A percentile compares a stretch with the other conserved stretches of the same genome.
These are phyloP conservation scores for Drosophila tripunctata DNA, from an alignment of 2,888 invertebrate genomes.

Conservation along the genomic window DNA sequence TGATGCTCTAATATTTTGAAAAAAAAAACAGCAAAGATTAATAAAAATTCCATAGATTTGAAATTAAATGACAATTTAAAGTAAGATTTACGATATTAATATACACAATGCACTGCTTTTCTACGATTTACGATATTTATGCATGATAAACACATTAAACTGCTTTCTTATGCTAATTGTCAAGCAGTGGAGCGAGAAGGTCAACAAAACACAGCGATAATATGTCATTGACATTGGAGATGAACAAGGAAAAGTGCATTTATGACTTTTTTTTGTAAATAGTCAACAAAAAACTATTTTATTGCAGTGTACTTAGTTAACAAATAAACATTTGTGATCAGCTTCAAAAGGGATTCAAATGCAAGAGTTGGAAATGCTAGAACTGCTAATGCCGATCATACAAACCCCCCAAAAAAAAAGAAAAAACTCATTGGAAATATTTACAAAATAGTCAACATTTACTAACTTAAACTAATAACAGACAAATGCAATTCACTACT, in stretches of 20 bases:
- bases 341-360: no score
- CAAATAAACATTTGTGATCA: no score
- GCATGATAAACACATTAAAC: neutral
- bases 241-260: neutral
- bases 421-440: neutral
- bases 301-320: no score
- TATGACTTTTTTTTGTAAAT: no score
- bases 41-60: neutral
- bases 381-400: neutral
- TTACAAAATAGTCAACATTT: slow-evolving; percentile 35
- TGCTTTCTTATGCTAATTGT: slow-evolving; percentile 3
- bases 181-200: neutral
- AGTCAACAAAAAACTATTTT: no score
- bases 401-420: neutral
- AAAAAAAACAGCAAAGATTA: neutral
- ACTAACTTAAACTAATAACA: slow-evolving; percentile 43
- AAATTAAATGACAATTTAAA: neutral
- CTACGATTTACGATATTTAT: neutral
- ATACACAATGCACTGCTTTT: neutral
- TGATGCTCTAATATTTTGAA: neutral
- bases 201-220: neutral
- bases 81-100: neutral
- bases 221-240: neutral
- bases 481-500: neutral
- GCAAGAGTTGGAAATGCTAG: neutral